These are phyloP conservation scores for Uria aalge DNA, from an alignment of 2,113 vertebrate genomes.

Conservation along the genomic window DNA sequence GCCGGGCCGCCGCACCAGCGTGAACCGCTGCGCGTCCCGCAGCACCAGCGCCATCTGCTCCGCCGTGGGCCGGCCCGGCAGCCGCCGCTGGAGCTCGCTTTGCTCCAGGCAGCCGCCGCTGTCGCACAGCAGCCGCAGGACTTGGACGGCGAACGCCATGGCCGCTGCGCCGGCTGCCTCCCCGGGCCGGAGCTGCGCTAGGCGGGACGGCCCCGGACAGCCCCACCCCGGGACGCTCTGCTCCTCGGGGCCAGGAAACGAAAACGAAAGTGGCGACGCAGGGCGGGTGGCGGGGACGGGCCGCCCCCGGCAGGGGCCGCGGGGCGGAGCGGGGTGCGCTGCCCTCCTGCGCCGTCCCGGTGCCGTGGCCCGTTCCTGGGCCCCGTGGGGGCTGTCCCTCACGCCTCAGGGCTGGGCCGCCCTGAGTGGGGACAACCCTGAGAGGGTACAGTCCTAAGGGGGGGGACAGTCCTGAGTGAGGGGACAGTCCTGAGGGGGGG, in stretches of 20 bases:
- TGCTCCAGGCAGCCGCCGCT: slow-evolving; percentile 66
- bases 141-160: fast-evolving
- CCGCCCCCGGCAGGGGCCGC: too few relatives aligned
- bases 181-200: not conserved
- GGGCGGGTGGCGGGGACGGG: too few relatives aligned
- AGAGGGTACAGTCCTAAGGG: not conserved
- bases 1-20: not conserved
- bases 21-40: slow-evolving; percentile 31
- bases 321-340: too few relatives aligned
- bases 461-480: not conserved
- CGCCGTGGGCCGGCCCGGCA: not conserved
- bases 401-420: not conserved
- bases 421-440: not conserved
- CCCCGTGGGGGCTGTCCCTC: too few relatives aligned
- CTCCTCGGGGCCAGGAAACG: not conserved
- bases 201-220: not conserved
- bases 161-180: fast-evolving
- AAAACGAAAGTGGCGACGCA: slow-evolving; percentile 41
- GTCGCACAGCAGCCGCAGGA: slow-evolving; percentile 53
- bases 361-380: too few relatives aligned
- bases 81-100: slow-evolving; percentile 25
- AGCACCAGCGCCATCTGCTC: slow-evolving; percentile 30
- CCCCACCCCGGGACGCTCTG: not conserved
- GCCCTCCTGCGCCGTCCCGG: not conserved
- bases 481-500: too few relatives aligned